Evolutionary conservation across 2,797 vertebrate species (phyloP), one percentile per base, ranked within the genome.

Genomic region (Tiaroga cobitis): DNA sequence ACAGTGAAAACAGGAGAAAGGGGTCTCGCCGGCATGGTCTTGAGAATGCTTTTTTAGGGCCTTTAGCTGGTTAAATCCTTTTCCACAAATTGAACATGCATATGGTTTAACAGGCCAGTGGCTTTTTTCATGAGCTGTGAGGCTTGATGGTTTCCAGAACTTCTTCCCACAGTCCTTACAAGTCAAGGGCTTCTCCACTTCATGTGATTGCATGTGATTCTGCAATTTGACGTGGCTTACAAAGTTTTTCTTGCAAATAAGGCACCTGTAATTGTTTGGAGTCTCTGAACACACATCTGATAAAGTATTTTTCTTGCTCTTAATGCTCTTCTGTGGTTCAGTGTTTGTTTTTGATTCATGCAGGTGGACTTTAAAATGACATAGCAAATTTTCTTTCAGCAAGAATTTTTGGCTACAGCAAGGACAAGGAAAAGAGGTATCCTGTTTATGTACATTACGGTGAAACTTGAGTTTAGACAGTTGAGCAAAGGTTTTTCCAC

Each of bases 81-180:
- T 87, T 16, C 90, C 89, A 83, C 91, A 92, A 39, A 90, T 67
- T 3, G 87, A 89, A 74, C 90, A 92, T 6, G 88, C 89, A 39
- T 91, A 91, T 3, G 91, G 91, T 79, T 92, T 89, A 37, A 91
- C 83, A 39, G 90, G 87, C 90, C 90, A 90, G 84, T 91, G 90
- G 15, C 49, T 88, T 86, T 79, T 88, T 65, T 90, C 87, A 72
- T 92, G 91, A 46, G 49, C 82, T 19, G 34, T 69, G 1, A 89
- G 80, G 75, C 69, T 78, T 70, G 82, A 87, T 13, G 43, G 24
- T 10, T 84, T 89, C 63, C 37, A 19, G 73, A 91, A 91, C n/a
- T 16, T 78, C 41, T 86, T 87, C n/a, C 82, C 85, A 81, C 89
- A 91, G 19, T 85, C 80, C 79, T 83, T 83, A 75, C 88, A 90